Base-by-base conservation (phyloP, 2,797 vertebrate species). In the Scarus forsteni region DNA sequence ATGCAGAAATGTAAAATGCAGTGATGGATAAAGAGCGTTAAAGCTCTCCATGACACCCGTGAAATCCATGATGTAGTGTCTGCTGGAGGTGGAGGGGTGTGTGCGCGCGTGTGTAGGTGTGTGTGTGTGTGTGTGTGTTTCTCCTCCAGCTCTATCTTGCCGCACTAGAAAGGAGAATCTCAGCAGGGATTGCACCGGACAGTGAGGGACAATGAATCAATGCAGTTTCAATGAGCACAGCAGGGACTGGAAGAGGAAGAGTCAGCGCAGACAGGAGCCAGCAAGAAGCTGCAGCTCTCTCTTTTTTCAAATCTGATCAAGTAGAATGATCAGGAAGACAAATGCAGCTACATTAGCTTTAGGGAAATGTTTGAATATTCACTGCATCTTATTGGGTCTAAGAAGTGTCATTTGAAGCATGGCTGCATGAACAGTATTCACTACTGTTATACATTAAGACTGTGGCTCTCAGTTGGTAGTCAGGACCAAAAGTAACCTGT, bases 171-270 rank as follows among this genome's bases (percentile, higher is more conserved):
- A 55, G 63, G 62, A 64, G 55, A 8, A 65, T 64, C 61, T 78
- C 67, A 65, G 77, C 60, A 36, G 70, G 51, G 60, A 48, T 52
- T 70, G 62, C 67, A 75, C 14, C 4, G 59, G 77, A 66, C 70
- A 77, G 60, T 61, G 56, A 70, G 52, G 36, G 66, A 70, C n/a
- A 38, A 59, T 67, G 45, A 74, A 67, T 79, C 51, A 64, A 58
- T 73, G 51, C 53, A 54, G 61, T 67, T 19, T 75, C n/a, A 81
- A 75, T 72, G 18, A 60, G 58, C 63, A 62, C 43, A 51, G 53
- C 36, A 7, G 48, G 43, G 70, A 65, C 68, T 36, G 48, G 7
- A 50, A 61, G 14, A 45, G 35, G 36, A 14, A 13, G n/a, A 38
- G 13, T 53, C 50, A 7, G 10, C 19, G 55, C 51, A 38, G 5